Base-by-base conservation (phyloP, 1,140 invertebrate species). In the Chironomus tepperi region DNA sequence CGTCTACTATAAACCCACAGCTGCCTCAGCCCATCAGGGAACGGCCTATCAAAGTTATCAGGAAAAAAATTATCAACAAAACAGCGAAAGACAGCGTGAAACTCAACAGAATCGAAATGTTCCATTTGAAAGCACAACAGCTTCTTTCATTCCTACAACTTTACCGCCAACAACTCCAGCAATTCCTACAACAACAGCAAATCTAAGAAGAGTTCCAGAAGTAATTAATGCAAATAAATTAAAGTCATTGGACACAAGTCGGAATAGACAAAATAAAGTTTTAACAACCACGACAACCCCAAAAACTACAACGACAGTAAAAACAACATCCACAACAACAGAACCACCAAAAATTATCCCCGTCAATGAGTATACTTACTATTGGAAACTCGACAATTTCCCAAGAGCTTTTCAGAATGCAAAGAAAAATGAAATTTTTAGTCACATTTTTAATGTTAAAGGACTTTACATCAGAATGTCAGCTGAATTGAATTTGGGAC, bases 181-280 rank as follows among this genome's bases (percentile, higher is more conserved):
- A 19, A 70, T 16, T 8, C 18, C 16, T 18, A 19, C 19, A 7
- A 70, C 16, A 5, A 70, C 65, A 16, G 1, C 65, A 57, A 57
- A 57, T 57, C 5, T 34, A 34, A 57, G 7, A 70, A 19, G n/a
- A 70, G 9, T 16, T 8, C 16, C 65, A 21, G 18, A n/a, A 19
- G 65, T 70, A 21, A 21, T 70, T 6, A 70, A 21, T 21, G 65
- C 19, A 70, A 70, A 70, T 70, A 70, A 70, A 70, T 70, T 70
- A 19, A 70, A 70, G 18, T 70, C 65, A 70, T 70, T 70, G 12
- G 65, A 70, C 16, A 70, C 16, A 19, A 18, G 19, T 19, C n/a
- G n/a, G 18, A 19, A 70, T 19, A 19, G 9, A 3, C n/a, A 5
- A 7, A 18, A 7, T 5, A 21, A 19, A 12, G 47, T n/a, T 12